Evolutionary conservation across 2,888 invertebrate genomes (phyloP), one percentile per base, ranked within the genome.

Genomic region (Luffia ferchaultella): DNA sequence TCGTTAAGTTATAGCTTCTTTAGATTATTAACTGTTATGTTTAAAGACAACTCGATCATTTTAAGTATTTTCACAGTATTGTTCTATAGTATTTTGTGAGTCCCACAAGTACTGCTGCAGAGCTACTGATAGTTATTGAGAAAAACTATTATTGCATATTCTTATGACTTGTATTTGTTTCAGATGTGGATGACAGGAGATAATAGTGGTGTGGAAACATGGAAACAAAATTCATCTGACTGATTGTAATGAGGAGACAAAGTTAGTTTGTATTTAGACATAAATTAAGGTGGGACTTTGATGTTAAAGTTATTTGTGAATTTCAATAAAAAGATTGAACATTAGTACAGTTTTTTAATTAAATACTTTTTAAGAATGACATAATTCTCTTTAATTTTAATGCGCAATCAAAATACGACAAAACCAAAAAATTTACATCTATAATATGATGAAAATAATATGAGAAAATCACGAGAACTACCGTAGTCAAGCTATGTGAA

Each of bases 171-270:
- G n/a, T n/a, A n/a, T n/a, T n/a, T 57, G 55, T 78, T 76, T 50
- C 76, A 84, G 82, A 78, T 77, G 76, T 83, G 54, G 83, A 84
- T 42, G 80, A 83, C n/a, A 61, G 80, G 54, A 74, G 76, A 57
- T 79, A 79, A 65, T 67, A 61, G 50, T 54, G 15, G 5, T 3
- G n/a, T 18, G 17, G 18, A 45, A 20, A 15, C 16, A 18, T 15
- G 18, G 7, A n/a, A n/a, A n/a, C n/a, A n/a, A n/a, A n/a, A 18
- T 47, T 5, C 2, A n/a, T 30, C 15, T n/a, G 1, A 45, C 44
- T 30, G 45, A 45, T 45, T 43, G 16, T 42, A 42, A 7, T 30
- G 12, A 12, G 3, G 30, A 30, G n/a, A 42, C 43, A n/a, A 40
- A 9, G 43, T 42, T 30, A 30, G 12, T 30, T 30, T 30, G 30